Percentiles rank a stretch among this genome's conserved stretches.
These are phyloP conservation scores for Bungarus multicinctus DNA, from an alignment of 2,113 vertebrate genomes.

Conservation along the genomic window DNA sequence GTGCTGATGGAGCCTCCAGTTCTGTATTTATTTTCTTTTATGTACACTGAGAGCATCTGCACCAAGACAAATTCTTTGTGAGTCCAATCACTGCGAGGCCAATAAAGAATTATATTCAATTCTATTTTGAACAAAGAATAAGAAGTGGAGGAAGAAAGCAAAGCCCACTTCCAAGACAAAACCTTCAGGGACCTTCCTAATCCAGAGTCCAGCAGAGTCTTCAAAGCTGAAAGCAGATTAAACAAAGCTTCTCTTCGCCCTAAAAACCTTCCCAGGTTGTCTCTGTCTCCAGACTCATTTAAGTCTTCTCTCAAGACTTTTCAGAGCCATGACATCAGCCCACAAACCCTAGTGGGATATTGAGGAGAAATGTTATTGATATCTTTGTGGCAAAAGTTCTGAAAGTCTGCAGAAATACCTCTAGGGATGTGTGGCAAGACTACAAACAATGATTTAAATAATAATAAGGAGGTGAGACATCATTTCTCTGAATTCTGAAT, in stretches of 20 bases:
- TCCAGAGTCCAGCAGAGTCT: background rate
- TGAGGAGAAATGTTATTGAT: background rate
- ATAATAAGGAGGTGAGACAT: background rate
- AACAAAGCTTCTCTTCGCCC: background rate
- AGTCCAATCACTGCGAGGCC: too few relatives aligned
- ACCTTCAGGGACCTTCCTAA: background rate
- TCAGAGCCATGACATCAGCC: background rate
- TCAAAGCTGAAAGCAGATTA: background rate
- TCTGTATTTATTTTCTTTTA: background rate
- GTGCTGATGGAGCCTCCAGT: background rate
- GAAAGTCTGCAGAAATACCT: background rate
- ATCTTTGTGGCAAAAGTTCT: background rate
- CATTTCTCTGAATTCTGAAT: background rate
- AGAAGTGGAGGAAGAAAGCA: background rate
- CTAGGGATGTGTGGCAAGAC: background rate
- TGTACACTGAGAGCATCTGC: too few relatives aligned
- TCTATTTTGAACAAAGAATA: background rate
- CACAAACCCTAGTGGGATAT: background rate
- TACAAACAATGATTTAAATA: background rate
- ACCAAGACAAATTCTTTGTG: too few relatives aligned
- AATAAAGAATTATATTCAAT: background rate
- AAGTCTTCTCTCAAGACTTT: background rate
- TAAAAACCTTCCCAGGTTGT: background rate
- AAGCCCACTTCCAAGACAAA: background rate
- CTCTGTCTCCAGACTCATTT: background rate